Percentiles rank a stretch among this genome's conserved stretches.
Evolutionary conservation across 2,888 invertebrate species (phyloP).

Genomic region (Patella ulyssiponensis): DNA sequence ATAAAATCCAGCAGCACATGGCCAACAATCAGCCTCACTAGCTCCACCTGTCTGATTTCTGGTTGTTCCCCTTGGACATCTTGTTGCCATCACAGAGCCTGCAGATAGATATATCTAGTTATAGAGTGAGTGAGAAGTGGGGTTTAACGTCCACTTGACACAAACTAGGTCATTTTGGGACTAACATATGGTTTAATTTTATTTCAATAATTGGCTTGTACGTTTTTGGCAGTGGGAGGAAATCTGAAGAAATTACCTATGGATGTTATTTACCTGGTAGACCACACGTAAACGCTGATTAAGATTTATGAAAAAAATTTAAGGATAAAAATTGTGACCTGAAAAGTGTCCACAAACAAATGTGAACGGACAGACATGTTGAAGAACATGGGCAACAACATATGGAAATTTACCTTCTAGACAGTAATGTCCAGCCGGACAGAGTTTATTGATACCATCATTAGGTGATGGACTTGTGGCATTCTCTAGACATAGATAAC

Average conservation of each 20-base stretch:
- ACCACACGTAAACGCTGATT: too few species aligned
- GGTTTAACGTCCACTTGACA: too few species aligned
- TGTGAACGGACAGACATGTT: not conserved
- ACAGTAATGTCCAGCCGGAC: slow-evolving; percentile 67
- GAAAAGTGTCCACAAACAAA: too few species aligned
- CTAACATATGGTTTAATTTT: too few species aligned
- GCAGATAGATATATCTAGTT: slow-evolving; percentile 11
- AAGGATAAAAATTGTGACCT: too few species aligned
- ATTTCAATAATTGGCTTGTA: too few species aligned
- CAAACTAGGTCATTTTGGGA: too few species aligned
- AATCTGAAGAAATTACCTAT: too few species aligned
- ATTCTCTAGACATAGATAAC: slow-evolving; percentile 63
- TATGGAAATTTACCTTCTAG: slow-evolving; percentile 51
- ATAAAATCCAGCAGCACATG: slow-evolving; percentile 58
- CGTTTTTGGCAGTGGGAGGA: too few species aligned
- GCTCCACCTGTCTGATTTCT: slow-evolving; percentile 55
- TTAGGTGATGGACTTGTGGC: slow-evolving; percentile 59
- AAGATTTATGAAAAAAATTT: too few species aligned
- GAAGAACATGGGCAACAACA: not conserved
- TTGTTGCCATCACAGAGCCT: slow-evolving; percentile 54
- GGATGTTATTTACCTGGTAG: too few species aligned
- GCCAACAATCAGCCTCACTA: slow-evolving; percentile 53
- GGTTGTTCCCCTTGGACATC: slow-evolving; percentile 59
- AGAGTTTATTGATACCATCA: slow-evolving; percentile 64
- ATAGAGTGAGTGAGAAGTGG: not conserved